A percentile compares a stretch with the other conserved stretches of the same genome.
phyloP scores from a whole-genome alignment of 2,113 vertebrate genomes.

The Geococcyx californianus region DNA sequence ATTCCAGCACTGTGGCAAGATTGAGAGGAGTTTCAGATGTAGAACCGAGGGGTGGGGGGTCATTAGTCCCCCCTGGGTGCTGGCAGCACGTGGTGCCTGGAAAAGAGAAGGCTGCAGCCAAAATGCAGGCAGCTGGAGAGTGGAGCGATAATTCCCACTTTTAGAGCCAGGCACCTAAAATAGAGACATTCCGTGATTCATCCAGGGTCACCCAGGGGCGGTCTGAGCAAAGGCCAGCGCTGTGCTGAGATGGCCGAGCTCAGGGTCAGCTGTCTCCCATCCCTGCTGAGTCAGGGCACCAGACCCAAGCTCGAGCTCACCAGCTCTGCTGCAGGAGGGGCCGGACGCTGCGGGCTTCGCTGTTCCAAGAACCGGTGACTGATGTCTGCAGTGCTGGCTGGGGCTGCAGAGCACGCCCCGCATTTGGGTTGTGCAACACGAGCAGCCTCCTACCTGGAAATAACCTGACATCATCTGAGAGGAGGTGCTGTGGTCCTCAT shows the following conservation, averaged over 20 bases:
- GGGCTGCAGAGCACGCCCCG: no score
- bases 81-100: accelerated
- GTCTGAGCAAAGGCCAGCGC: neutral
- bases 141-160: accelerated
- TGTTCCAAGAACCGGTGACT: accelerated
- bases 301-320: no score
- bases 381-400: neutral
- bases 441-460: neutral
- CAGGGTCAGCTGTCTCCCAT: no score
- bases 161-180: neutral
- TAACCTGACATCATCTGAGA: accelerated
- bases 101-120: neutral
- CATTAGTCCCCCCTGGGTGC: no score
- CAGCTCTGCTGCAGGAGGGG: no score
- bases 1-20: neutral
- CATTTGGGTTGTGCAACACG: neutral
- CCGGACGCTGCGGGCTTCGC: neutral
- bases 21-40: neutral
- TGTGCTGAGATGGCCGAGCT: accelerated
- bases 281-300: neutral
- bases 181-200: neutral
- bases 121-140: neutral
- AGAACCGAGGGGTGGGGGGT: no score
- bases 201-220: neutral
- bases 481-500: neutral